Percentiles rank a stretch among this genome's conserved stretches.
These are phyloP conservation scores for Didymodactylos carnosus DNA, from an alignment of 2,888 invertebrate genomes.

Conservation along the genomic window DNA sequence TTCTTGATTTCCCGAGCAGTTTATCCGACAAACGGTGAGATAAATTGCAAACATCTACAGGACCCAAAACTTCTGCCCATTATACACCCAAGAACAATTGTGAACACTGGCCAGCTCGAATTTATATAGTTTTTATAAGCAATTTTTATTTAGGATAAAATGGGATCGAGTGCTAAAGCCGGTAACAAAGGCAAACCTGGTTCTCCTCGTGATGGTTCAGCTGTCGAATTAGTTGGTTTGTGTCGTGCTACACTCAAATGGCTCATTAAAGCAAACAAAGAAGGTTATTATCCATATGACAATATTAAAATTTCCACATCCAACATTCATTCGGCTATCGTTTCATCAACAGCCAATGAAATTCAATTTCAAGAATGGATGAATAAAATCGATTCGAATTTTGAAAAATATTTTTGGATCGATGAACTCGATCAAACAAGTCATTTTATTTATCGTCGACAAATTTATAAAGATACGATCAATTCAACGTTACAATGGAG, in stretches of 20 bases:
- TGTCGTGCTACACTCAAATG: constrained; percentile 55
- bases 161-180: constrained; percentile 81
- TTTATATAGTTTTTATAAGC: no score
- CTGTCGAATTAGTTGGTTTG: constrained; percentile 76
- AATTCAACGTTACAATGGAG: constrained; percentile 62
- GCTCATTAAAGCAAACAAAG: constrained; percentile 49
- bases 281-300: constrained; percentile 52
- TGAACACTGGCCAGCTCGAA: no score
- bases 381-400: constrained; percentile 55
- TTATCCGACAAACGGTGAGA: no score
- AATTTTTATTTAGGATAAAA: no score
- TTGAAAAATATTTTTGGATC: constrained; percentile 72
- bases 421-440: constrained; percentile 31
- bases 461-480: constrained; percentile 73
- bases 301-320: constrained; percentile 21
- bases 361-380: constrained; percentile 53
- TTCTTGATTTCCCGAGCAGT: no score
- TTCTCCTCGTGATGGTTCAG: constrained; percentile 80
- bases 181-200: constrained; percentile 76
- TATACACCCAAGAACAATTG: no score
- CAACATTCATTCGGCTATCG: not conserved
- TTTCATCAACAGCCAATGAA: constrained; percentile 14
- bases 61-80: no score
- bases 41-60: no score
- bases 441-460: constrained; percentile 47